Conservation (phyloP, 2,113 vertebrate genomes). For the Dinomys branickii region DNA sequence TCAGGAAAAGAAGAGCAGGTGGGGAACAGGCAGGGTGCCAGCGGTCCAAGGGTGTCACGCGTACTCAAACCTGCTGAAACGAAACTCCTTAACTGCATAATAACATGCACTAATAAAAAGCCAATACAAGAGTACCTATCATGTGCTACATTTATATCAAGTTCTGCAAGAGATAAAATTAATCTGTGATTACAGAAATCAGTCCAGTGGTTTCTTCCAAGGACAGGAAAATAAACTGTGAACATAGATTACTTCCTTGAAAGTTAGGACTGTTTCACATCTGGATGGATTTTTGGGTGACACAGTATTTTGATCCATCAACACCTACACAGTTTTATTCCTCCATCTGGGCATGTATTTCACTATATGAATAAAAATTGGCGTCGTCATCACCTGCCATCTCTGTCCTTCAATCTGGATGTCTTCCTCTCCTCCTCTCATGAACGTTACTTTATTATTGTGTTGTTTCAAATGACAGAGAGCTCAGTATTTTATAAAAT, state of each 20-base stretch:
- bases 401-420: not conserved
- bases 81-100: not conserved
- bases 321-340: not conserved
- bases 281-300: not conserved
- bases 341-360: not conserved
- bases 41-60: not conserved
- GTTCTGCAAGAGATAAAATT: not conserved
- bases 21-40: too few species aligned
- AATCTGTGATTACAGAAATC: not conserved
- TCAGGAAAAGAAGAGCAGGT: not conserved
- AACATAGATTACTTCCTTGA: not conserved
- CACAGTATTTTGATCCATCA: not conserved
- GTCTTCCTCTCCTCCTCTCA: not conserved
- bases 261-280: not conserved
- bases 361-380: not conserved
- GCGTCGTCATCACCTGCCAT: not conserved
- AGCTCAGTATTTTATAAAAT: not conserved
- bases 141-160: not conserved
- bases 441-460: not conserved
- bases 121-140: not conserved
- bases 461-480: not conserved
- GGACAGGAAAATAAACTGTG: not conserved
- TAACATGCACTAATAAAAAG: not conserved
- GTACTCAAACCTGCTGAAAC: not conserved
- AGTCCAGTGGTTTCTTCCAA: not conserved